Evolutionary conservation across 2,888 invertebrate genomes (phyloP).

Genomic region (Dryocosmus kuriphilus): DNA sequence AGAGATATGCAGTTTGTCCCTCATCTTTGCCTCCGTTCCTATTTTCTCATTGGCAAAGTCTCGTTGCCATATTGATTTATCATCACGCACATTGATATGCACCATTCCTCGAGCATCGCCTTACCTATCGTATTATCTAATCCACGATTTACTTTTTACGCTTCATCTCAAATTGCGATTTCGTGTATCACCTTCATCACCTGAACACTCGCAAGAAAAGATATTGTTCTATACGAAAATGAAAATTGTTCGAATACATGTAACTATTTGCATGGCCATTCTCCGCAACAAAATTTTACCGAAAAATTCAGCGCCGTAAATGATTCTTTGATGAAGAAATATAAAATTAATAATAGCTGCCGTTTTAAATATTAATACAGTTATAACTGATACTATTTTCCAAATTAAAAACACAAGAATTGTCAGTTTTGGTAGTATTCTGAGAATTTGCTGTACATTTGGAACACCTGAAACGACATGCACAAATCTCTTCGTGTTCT

Average conservation of each 20-base stretch:
- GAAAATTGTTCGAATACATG: slow-evolving; percentile 24
- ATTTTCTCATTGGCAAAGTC: slow-evolving; percentile 49
- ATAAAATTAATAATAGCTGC: neutral
- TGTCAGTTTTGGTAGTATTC: neutral
- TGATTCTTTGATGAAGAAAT: neutral
- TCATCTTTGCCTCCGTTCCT: slow-evolving; percentile 71
- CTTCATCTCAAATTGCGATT: neutral
- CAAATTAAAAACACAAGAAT: neutral
- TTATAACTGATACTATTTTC: neutral
- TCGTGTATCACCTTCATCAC: slow-evolving; percentile 8
- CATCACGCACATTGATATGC: neutral
- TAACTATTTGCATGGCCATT: slow-evolving; percentile 17
- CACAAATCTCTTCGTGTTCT: neutral
- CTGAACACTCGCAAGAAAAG: neutral
- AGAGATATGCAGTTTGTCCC: slow-evolving; percentile 70
- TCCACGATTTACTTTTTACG: neutral
- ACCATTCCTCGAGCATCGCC: slow-evolving; percentile 4
- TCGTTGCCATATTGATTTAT: slow-evolving; percentile 26
- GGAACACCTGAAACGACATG: neutral
- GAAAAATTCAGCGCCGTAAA: neutral
- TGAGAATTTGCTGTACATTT: neutral
- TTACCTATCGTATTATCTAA: slow-evolving; percentile 10
- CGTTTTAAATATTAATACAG: neutral
- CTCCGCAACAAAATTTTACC: slow-evolving; percentile 5
- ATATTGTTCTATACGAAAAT: neutral